Conservation (phyloP, 1,140 invertebrate genomes). For the Metaphire vulgaris region DNA sequence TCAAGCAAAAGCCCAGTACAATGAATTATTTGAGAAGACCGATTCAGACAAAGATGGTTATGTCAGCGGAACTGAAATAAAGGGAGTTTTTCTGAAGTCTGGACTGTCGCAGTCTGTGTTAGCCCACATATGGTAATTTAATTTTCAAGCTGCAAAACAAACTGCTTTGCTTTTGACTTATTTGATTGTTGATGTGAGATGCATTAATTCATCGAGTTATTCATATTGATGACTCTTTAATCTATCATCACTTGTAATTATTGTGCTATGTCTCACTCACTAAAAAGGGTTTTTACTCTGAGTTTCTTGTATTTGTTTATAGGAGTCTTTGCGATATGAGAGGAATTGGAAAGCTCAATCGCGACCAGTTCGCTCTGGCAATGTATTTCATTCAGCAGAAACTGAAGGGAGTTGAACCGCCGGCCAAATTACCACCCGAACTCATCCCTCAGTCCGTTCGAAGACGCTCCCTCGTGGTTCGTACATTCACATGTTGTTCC, state of each 20-base stretch:
- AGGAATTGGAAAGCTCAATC: constrained; percentile 87
- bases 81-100: constrained; percentile 86
- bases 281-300: too few relatives aligned
- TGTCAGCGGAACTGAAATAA: constrained; percentile 86
- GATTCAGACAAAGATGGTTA: constrained; percentile 90
- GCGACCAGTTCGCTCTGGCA: constrained; percentile 96
- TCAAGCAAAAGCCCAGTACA: constrained; percentile 67
- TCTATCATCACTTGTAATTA: too few relatives aligned
- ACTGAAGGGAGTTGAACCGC: constrained; percentile 56
- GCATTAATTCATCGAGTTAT: background rate
- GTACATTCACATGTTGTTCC: background rate
- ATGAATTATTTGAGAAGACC: constrained; percentile 76
- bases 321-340: constrained; percentile 94
- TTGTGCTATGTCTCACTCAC: too few relatives aligned
- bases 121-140: constrained; percentile 84
- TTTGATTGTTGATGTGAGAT: background rate
- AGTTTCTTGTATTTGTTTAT: too few relatives aligned
- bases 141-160: background rate
- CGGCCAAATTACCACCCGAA: constrained; percentile 8
- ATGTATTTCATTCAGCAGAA: constrained; percentile 89
- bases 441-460: constrained; percentile 15
- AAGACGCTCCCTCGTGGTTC: constrained; percentile 11
- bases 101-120: constrained; percentile 79
- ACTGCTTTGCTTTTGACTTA: background rate
- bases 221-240: too few relatives aligned